Base-by-base conservation (phyloP, 2,888 invertebrate genomes). In the Norana najaformis region DNA sequence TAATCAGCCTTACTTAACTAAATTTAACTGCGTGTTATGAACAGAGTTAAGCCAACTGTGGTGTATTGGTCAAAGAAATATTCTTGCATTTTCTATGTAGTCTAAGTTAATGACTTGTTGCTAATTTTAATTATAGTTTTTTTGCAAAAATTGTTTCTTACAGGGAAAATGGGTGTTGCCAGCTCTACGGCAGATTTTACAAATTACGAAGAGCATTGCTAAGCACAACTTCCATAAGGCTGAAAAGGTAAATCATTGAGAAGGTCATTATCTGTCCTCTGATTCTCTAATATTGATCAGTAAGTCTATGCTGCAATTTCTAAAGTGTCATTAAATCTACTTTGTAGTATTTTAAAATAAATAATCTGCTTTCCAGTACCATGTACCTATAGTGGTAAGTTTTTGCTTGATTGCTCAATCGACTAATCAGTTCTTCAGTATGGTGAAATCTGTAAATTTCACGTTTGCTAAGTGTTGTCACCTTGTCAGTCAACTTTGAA, bases 81-180 rank as follows among this genome's bases (percentile, higher is more conserved):
- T n/a, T 16, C n/a, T 69, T 69, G 69, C n/a, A 69, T 30, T 47
- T 47, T 6, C 20, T 47, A n/a, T 69, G n/a, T 69, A n/a, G 30
- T 30, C 11, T 69, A n/a, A 69, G 69, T 69, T 69, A 8, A 1
- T 30, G n/a, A 69, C 16, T 69, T 69, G 8, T n/a, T 69, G 69
- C 69, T 69, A 0, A 69, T 69, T 69, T 69, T 69, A n/a, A 69
- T 69, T 69, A 5, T n/a, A 30, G 23, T 53, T 1, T 53, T 1
- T 69, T 69, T 69, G 30, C n/a, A n/a, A 35, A 69, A 35, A 13
- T 90, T 39, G 35, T 13, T 89, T 89, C 8, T 92, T 92, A 30
- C 92, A 95, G 94, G 95, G 95, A 90, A 93, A 93, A 20, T 95
- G 94, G 93, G 95, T 95, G 47, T 93, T 95, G 85, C 95, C 95